Percentiles rank a stretch among this genome's conserved stretches.
Evolutionary conservation across 1,140 invertebrate genomes (phyloP).

Genomic region (Aricia agestis): DNA sequence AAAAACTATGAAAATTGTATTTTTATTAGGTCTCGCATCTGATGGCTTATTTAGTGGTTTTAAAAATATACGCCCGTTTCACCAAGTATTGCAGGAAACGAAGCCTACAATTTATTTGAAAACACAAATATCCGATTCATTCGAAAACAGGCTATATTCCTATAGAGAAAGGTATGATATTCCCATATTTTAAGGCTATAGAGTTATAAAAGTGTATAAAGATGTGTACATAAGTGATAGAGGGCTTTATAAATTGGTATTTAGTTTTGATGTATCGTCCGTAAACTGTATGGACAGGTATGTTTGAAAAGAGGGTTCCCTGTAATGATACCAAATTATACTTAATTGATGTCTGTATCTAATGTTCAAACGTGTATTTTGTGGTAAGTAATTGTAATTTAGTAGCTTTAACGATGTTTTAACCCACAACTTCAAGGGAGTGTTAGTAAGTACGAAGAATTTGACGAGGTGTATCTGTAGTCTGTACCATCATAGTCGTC

Average conservation of each 20-base stretch:
- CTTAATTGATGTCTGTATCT: neutral
- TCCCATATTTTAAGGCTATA: conserved; percentile 31
- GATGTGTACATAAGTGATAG: conserved; percentile 52
- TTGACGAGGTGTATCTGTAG: too few species aligned
- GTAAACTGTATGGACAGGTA: conserved; percentile 7
- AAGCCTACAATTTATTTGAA: conserved; percentile 5
- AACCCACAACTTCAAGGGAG: too few species aligned
- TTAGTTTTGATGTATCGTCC: conserved; percentile 8
- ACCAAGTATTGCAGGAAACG: neutral
- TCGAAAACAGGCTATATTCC: neutral
- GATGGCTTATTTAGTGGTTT: neutral
- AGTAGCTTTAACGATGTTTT: too few species aligned
- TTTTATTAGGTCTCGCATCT: neutral
- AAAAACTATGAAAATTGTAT: neutral
- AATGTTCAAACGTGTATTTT: neutral
- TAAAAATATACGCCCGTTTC: neutral
- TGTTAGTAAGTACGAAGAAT: too few species aligned
- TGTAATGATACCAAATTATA: conserved; percentile 12
- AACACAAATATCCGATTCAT: neutral
- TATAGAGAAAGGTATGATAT: neutral
- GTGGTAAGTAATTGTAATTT: too few species aligned
- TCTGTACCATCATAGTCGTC: too few species aligned
- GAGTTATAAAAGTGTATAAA: conserved; percentile 57
- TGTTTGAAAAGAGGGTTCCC: neutral
- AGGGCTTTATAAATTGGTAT: conserved; percentile 33